Base-by-base conservation (phyloP, 2,113 vertebrate species). In the Stictonetta naevosa region DNA sequence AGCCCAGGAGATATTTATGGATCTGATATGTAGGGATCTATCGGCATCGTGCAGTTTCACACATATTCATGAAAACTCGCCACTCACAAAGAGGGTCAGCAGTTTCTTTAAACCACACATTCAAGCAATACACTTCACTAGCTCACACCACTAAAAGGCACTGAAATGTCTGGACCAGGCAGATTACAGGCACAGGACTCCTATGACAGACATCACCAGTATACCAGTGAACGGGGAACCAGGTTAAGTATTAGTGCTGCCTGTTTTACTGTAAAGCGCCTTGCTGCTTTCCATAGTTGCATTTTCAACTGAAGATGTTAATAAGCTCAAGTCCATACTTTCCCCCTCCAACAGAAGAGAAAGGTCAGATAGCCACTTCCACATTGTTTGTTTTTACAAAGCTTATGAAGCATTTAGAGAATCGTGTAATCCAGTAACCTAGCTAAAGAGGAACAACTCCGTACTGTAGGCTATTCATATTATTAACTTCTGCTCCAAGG, bases 1-100 rank as follows among this genome's bases (percentile, higher is more conserved):
- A 85, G 63, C 15, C 46, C 40, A 80, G 75, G 55, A 85, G 77
- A 52, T 89, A 93, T 91, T 93, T 94, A 73, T 71, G 71, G 78
- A 91, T 89, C 58, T 55, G 40, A 83, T 63, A 48, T 0, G 0
- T 58, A 68, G 7, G 42, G 42, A 36, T 50, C 69, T 55, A 69
- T 28, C 84, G 44, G 74, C 80, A 83, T 25, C 64, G 19, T 33
- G 69, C 48, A 48, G 34, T 81, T 92, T 66, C 80, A 76, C 34
- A 38, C 59, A 66, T 23, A 46, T 55, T 64, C 20, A 66, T 62
- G 76, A 64, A 86, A 64, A 72, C 20, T n/a, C 23, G 7, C 26
- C 26, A 4, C 48, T 72, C 34, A 46, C 52, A 38, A 63, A 88
- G 28, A 58, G 48, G 21, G 28, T 73, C 55, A 79, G 53, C 16